These are phyloP conservation scores for Pristionchus arcanus DNA, from an alignment of 2,888 invertebrate genomes.

Conservation along the genomic window DNA sequence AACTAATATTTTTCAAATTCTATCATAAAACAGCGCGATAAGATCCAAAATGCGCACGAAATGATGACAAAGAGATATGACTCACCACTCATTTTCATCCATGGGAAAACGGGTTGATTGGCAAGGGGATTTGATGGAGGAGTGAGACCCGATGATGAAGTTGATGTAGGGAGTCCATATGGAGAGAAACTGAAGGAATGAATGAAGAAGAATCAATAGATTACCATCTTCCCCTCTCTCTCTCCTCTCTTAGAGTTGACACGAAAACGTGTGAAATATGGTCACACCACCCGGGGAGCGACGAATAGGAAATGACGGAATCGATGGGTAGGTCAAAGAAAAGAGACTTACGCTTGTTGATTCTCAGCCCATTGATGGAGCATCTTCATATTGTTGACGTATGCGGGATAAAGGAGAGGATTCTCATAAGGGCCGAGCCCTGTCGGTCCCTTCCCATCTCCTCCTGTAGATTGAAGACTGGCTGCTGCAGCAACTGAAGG, in stretches of 20 bases:
- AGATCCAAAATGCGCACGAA: no score
- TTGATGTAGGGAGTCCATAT: slow-evolving; percentile 66
- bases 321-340: not conserved
- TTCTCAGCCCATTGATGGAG: slow-evolving; percentile 75
- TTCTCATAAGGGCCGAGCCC: slow-evolving; percentile 25
- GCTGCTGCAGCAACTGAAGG: slow-evolving; percentile 43
- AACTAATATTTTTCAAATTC: not conserved
- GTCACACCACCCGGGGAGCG: slow-evolving; percentile 19
- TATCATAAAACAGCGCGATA: not conserved
- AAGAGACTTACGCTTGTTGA: slow-evolving; percentile 64
- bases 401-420: slow-evolving; percentile 68
- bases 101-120: slow-evolving; percentile 76
- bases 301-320: not conserved
- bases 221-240: slow-evolving; percentile 42
- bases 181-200: slow-evolving; percentile 59
- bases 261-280: slow-evolving; percentile 40
- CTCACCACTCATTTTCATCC: slow-evolving; percentile 79
- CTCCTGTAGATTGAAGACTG: not conserved
- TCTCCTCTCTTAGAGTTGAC: not conserved
- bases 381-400: slow-evolving; percentile 77
- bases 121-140: slow-evolving; percentile 58
- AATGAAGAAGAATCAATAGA: slow-evolving; percentile 54
- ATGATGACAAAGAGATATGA: slow-evolving; percentile 23
- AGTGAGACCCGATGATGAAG: slow-evolving; percentile 61
- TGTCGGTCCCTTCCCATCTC: not conserved